Percentiles rank a stretch among this genome's conserved stretches.
These are phyloP conservation scores for Peromyscus californicus DNA, from an alignment of 2,113 vertebrate species.

Conservation along the genomic window DNA sequence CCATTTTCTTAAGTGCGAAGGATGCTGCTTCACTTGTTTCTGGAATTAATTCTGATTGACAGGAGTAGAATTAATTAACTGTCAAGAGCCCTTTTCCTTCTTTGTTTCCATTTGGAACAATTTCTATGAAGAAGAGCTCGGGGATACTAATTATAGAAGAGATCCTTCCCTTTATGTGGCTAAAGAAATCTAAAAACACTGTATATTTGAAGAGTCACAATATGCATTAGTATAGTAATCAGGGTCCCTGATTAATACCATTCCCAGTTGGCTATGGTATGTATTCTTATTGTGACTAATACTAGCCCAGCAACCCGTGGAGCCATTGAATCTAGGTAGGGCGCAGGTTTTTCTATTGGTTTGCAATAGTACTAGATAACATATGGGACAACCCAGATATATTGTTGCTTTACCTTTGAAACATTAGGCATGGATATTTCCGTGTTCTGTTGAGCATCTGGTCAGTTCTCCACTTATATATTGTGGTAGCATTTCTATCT, in stretches of 20 bases:
- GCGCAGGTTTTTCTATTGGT: background rate
- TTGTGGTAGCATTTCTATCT: background rate
- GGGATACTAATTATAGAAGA: slow-evolving; percentile 39
- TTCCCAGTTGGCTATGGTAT: background rate
- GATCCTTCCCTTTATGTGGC: slow-evolving; percentile 31
- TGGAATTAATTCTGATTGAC: slow-evolving; percentile 61
- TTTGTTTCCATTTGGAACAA: slow-evolving; percentile 50
- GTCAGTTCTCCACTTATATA: background rate
- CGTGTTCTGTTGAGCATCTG: background rate
- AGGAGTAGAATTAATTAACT: slow-evolving; percentile 60
- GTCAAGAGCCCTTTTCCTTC: background rate
- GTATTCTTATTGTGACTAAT: background rate
- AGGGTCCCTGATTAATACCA: background rate
- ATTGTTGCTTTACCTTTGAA: background rate
- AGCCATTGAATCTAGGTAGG: background rate
- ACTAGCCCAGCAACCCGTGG: background rate
- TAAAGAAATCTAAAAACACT: slow-evolving; percentile 61
- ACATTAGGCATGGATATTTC: background rate
- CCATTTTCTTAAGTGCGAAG: background rate
- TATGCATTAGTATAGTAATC: background rate
- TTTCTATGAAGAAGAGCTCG: slow-evolving; percentile 38
- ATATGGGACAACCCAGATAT: background rate
- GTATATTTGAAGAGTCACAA: slow-evolving; percentile 58
- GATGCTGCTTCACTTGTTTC: background rate
- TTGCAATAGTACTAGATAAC: background rate